Evolutionary conservation across 1,140 invertebrate genomes (phyloP), one percentile per base, ranked within the genome.

Genomic region (Bombus balteatus): DNA sequence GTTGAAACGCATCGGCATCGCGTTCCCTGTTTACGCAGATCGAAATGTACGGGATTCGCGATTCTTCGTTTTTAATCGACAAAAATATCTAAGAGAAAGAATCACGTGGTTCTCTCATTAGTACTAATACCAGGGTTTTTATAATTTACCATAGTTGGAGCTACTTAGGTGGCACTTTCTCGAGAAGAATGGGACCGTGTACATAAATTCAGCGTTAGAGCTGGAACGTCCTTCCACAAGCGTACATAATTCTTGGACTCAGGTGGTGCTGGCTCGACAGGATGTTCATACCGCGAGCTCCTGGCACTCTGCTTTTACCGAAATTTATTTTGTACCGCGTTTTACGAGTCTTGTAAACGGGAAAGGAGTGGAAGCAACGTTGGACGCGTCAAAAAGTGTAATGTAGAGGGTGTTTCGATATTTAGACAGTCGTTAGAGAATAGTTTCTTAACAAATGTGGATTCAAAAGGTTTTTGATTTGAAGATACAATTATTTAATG

Each of bases 251-350:
- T 90, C 89, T 81, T 83, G 89, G 90, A 78, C 90, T 90, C 90
- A 91, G 90, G 90, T 91, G 90, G 83, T 82, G 65, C 71, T 65
- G 32, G 65, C 83, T 79, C 87, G 89, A 80, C 90, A 75, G 84
- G 79, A 78, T 87, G 89, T 88, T 91, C 89, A 91, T 88, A 86
- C 71, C 39, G 80, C 53, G 57, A 83, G 66, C 86, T 73, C 75
- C 72, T 53, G 87, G 68, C 84, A 90, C 90, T 91, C 87, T 88
- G 80, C 90, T 88, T 88, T 91, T 91, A 91, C 81, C 70, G 76
- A 91, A 90, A 91, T 90, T 90, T 91, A 91, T 91, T 84, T 84
- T 81, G 57, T 71, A 76, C 57, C 66, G 57, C 65, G 47, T 83
- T 85, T 66, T 70, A 77, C 70, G 71, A 72, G 47, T 34, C 57